Base-by-base conservation (phyloP, 1,140 invertebrate genomes). In the Aethina tumida region DNA sequence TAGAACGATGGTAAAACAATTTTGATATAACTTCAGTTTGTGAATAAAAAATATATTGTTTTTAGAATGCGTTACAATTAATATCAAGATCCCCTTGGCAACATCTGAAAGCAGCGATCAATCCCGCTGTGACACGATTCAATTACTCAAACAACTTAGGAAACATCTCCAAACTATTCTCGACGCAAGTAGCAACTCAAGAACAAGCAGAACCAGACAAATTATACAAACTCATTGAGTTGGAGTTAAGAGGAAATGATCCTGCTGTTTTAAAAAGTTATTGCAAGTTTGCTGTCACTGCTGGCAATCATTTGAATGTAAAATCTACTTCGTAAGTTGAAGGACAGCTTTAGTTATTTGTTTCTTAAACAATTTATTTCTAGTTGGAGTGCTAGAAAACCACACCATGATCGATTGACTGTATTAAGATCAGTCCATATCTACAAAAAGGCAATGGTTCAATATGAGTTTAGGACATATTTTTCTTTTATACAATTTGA, bases 391-490 rank as follows among this genome's bases (percentile, higher is more conserved):
- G 71, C 77, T 14, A 63, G 66, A 12, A 88, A 85, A 68, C 67
- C 82, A 18, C 63, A 75, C 41, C 78, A 87, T 52, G 74, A 86
- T 45, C 71, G 85, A 31, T 74, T 75, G 46, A 89, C 86, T 3
- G 53, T 97, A 5, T 64, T 97, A 1, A 88, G 88, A 63, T 90
- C 88, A 27, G 83, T 86, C 28, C 85, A 90, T 59, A 80, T 94
- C 50, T 81, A 90, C 55, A 97, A 95, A 62, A 97, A 96, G 49
- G 90, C 96, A 61, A 74, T 80, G 57, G 90, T 95, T 0, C 93
- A 97, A 52, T 99, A 99, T 68, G 95, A 99, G 73, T 74, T 83
- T 3, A 73, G 95, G 54, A 98, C 95, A 7, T 90, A 97, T 63
- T 95, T 81, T 62, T 74, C 79, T 39, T 83, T 85, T 54, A 70